Percentiles rank a stretch among this genome's conserved stretches.
These are phyloP conservation scores for Lasaia peninsularis DNA, from an alignment of 1,140 invertebrate species.

Conservation along the genomic window DNA sequence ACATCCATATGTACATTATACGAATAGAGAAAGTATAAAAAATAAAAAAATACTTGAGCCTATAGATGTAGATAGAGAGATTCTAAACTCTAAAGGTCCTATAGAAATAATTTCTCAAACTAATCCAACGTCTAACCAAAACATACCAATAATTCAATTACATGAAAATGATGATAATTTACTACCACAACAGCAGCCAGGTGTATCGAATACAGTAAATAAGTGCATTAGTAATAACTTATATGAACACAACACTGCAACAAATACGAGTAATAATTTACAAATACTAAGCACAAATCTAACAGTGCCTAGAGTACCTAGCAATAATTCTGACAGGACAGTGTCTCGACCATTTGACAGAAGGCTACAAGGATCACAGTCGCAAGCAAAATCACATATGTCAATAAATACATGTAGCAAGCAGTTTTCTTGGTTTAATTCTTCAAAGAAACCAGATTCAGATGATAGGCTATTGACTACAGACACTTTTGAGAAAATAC, in stretches of 20 bases:
- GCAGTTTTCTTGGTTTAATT: neutral
- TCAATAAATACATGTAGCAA: neutral
- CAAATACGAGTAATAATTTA: too few species aligned
- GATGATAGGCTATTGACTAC: slow-evolving; percentile 24
- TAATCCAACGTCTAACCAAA: neutral
- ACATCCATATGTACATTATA: too few species aligned
- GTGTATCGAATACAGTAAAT: too few species aligned
- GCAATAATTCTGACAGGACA: neutral
- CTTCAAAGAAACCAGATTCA: neutral
- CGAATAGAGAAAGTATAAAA: too few species aligned
- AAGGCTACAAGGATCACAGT: neutral
- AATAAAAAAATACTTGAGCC: too few species aligned
- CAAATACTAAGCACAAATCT: neutral
- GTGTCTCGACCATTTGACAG: neutral
- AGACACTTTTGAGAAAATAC: slow-evolving; percentile 32
- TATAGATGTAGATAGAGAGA: too few species aligned
- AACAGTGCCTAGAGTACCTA: neutral
- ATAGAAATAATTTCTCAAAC: neutral
- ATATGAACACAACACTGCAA: too few species aligned
- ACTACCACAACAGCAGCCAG: neutral
- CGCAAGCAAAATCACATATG: neutral
- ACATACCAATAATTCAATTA: neutral
- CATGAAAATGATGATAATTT: neutral
- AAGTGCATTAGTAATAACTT: too few species aligned
- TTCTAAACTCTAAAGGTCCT: neutral